Evolutionary conservation across 2,113 vertebrate genomes (phyloP).

Genomic region (Caranx melampygus): DNA sequence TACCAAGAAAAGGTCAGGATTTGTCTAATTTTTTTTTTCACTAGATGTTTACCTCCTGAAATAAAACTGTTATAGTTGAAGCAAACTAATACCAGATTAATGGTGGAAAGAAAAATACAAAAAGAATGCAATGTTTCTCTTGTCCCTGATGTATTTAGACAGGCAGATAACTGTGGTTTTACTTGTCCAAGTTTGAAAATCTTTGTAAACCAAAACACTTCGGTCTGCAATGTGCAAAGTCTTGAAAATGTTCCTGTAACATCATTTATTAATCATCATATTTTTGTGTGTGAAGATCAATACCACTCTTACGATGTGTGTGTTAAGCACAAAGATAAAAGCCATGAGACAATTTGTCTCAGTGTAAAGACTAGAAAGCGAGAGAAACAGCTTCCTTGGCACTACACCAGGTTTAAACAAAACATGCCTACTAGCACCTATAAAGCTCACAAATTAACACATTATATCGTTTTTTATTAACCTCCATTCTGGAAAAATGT

Average conservation of each 20-base stretch:
- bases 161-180: background rate
- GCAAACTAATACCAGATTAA: background rate
- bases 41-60: too few species aligned
- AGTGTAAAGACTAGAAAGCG: too few species aligned
- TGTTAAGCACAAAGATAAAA: background rate
- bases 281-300: background rate
- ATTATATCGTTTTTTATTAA: background rate
- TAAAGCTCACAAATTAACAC: background rate
- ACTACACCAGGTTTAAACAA: background rate
- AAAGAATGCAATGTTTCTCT: background rate
- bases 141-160: background rate
- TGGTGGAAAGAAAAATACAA: background rate
- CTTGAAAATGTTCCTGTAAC: too few species aligned
- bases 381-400: background rate
- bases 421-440: background rate
- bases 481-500: background rate
- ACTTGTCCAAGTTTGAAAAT: too few species aligned
- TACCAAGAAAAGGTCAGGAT: constrained; percentile 92
- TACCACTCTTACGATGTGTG: background rate
- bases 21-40: background rate
- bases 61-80: background rate
- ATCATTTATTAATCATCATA: too few species aligned
- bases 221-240: too few species aligned
- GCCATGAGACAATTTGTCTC: too few species aligned
- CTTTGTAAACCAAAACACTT: too few species aligned